Conservation (phyloP, 2,888 invertebrate genomes). For the Chesias legatella region DNA sequence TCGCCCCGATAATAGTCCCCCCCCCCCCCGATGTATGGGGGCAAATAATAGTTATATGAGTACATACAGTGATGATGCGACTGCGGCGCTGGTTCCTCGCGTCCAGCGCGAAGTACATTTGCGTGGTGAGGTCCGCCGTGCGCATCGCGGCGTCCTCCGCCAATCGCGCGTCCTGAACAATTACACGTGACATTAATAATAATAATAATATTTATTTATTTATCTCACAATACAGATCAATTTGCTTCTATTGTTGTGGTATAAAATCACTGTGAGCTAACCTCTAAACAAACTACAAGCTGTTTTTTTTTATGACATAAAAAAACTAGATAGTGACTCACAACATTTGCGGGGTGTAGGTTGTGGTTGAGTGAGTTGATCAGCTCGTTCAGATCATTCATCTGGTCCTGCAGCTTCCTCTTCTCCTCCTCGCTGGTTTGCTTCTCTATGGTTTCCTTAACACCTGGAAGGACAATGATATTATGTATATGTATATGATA, state of each 20-base stretch:
- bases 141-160: conserved; percentile 54
- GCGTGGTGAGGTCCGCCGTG: conserved; percentile 56
- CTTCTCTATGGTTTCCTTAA: conserved; percentile 47
- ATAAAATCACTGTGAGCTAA: too few species aligned
- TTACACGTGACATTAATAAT: too few species aligned
- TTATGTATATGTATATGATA: neutral
- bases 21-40: too few species aligned
- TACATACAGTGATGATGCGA: conserved; percentile 41
- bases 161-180: conserved; percentile 38
- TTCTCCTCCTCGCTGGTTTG: conserved; percentile 44
- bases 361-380: conserved; percentile 37
- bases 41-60: too few species aligned
- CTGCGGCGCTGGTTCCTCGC: conserved; percentile 47
- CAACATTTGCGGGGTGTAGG: conserved; percentile 30
- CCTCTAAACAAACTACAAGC: too few species aligned
- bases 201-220: too few species aligned
- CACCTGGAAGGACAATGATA: conserved; percentile 35
- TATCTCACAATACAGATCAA: too few species aligned
- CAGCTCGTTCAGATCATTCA: conserved; percentile 49
- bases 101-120: conserved; percentile 58
- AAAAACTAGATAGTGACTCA: neutral
- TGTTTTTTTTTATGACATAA: too few species aligned
- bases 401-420: conserved; percentile 50
- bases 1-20: too few species aligned
- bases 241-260: too few species aligned